These are phyloP conservation scores for Ctenopoma kingsleyae DNA, from an alignment of 2,797 vertebrate genomes.

Conservation along the genomic window DNA sequence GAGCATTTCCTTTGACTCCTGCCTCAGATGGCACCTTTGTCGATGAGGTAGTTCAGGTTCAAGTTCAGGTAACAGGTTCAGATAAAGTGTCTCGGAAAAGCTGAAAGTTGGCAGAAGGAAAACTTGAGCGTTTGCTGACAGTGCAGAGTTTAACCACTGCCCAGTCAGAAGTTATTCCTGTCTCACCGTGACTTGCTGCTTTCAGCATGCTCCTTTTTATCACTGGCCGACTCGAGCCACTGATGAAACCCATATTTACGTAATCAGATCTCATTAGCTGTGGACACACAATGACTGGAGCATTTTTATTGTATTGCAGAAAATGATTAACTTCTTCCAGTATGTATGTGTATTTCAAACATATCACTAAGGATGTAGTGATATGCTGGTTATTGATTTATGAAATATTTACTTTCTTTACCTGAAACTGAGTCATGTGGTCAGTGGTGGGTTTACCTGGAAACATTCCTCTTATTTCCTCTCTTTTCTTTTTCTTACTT, in stretches of 20 bases:
- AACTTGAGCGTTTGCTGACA: not conserved
- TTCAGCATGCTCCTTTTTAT: slow-evolving; percentile 29
- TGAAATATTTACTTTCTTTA: not conserved
- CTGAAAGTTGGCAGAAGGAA: slow-evolving; percentile 14
- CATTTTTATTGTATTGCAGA: not conserved
- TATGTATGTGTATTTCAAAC: not conserved
- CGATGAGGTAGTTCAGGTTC: not conserved
- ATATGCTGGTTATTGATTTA: slow-evolving; percentile 24
- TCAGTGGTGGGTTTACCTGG: not conserved
- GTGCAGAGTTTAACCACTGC: not conserved
- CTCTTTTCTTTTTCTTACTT: too few species aligned
- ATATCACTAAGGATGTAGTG: not conserved
- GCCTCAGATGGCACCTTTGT: not conserved
- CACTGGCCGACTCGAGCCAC: accelerated
- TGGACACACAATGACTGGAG: slow-evolving; percentile 3
- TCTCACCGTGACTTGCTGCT: slow-evolving; percentile 61
- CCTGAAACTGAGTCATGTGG: slow-evolving; percentile 2
- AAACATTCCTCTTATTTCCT: slow-evolving; percentile 29
- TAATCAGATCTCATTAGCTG: slow-evolving; percentile 18
- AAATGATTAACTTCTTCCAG: slow-evolving; percentile 39
- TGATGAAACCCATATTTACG: slow-evolving; percentile 1
- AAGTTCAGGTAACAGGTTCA: too few species aligned
- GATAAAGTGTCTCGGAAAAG: not conserved
- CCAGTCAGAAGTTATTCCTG: slow-evolving; percentile 15
- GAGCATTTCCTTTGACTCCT: not conserved